Conservation (phyloP, 2,797 vertebrate genomes). For the Margarornis squamiger region DNA sequence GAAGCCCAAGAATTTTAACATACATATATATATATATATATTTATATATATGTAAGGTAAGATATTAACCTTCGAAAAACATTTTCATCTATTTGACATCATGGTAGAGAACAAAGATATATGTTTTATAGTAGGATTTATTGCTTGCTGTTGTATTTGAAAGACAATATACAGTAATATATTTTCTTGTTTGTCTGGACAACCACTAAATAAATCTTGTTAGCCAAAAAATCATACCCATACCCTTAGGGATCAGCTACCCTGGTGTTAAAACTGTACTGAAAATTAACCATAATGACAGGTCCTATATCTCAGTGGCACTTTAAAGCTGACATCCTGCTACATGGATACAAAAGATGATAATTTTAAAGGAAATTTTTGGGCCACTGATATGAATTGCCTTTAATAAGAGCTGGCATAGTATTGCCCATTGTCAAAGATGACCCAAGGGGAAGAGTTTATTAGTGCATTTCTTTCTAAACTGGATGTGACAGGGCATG, state of each 20-base stretch:
- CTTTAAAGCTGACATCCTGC: slow-evolving; percentile 84
- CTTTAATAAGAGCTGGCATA: slow-evolving; percentile 87
- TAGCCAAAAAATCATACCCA: slow-evolving; percentile 70
- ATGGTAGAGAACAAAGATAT: slow-evolving; percentile 25
- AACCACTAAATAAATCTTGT: slow-evolving; percentile 75
- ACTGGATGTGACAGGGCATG: slow-evolving; percentile 83
- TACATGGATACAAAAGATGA: slow-evolving; percentile 82
- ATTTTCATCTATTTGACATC: slow-evolving; percentile 1
- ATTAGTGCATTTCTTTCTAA: slow-evolving; percentile 85
- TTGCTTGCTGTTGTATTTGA: slow-evolving; percentile 71
- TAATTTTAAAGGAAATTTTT: slow-evolving; percentile 91
- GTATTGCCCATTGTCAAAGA: slow-evolving; percentile 83
- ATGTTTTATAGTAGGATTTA: slow-evolving; percentile 11
- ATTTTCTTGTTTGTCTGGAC: slow-evolving; percentile 72
- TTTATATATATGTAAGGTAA: not conserved
- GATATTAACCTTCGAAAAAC: not conserved
- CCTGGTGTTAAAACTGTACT: slow-evolving; percentile 75
- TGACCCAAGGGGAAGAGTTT: slow-evolving; percentile 85
- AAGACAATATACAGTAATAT: slow-evolving; percentile 66
- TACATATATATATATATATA: not conserved
- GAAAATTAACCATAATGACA: slow-evolving; percentile 83
- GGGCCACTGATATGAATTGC: slow-evolving; percentile 85
- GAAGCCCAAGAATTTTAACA: not conserved
- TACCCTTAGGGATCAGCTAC: slow-evolving; percentile 63
- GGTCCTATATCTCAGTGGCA: slow-evolving; percentile 80